phyloP scores from a whole-genome alignment of 2,113 vertebrate species.

The Chlorodrepanis virens region DNA sequence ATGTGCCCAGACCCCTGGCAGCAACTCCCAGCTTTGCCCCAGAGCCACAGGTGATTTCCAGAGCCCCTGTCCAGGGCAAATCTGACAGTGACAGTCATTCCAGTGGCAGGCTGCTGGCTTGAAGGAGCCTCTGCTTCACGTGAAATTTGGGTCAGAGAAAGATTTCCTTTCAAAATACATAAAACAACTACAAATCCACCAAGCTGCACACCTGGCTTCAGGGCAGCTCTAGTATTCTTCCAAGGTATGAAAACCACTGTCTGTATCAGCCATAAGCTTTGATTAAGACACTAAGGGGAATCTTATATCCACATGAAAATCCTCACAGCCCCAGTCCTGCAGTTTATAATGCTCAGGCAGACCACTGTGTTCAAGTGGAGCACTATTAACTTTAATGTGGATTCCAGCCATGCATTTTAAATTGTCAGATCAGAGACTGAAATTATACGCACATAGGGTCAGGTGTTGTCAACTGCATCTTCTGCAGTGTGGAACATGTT shows the following conservation, averaged over 20 bases:
- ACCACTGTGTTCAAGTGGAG: not conserved
- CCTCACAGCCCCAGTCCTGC: not conserved
- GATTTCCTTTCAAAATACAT: not conserved
- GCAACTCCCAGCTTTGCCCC: not conserved
- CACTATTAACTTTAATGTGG: conserved; percentile 15
- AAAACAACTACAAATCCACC: not conserved
- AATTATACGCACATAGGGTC: not conserved
- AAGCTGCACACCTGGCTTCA: not conserved
- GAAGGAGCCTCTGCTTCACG: not conserved
- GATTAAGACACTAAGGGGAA: not conserved
- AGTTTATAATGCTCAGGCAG: not conserved
- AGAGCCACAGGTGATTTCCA: not conserved
- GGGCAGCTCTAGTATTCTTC: not conserved
- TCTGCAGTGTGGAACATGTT: not conserved
- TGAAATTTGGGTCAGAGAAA: not conserved
- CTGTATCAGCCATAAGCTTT: not conserved
- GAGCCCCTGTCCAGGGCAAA: accelerated
- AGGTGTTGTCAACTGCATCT: not conserved
- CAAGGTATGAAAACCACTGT: not conserved
- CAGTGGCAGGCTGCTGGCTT: not conserved
- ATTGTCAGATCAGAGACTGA: not conserved
- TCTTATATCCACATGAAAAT: not conserved
- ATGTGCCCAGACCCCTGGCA: accelerated
- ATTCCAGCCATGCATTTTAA: conserved; percentile 3
- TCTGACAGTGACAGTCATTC: not conserved